Percentiles rank a stretch among this genome's conserved stretches.
Evolutionary conservation across 2,113 vertebrate genomes (phyloP).

Genomic region (Anarrhichthys ocellatus): DNA sequence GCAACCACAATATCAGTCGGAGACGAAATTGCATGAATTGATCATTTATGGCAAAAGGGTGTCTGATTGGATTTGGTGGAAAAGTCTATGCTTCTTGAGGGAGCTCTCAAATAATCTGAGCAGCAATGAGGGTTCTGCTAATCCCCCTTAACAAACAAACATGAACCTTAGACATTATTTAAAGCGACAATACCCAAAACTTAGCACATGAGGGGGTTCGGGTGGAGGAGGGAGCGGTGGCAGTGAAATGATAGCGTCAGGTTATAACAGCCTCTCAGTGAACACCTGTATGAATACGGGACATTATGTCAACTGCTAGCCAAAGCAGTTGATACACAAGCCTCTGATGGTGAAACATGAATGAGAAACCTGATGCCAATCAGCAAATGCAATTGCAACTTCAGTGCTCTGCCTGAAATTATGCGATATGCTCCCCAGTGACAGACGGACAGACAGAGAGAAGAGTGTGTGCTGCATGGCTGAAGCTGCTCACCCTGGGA

Average conservation of each 20-base stretch:
- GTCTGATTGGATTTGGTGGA: background rate
- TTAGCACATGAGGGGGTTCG: background rate
- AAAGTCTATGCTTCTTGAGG: background rate
- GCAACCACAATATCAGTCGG: background rate
- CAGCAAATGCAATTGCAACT: background rate
- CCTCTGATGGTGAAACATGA: background rate
- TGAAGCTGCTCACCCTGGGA: slow-evolving; percentile 70
- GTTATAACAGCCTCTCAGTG: background rate
- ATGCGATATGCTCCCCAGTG: background rate
- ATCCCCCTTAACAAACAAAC: background rate
- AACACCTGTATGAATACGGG: background rate
- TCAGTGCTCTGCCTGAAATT: background rate
- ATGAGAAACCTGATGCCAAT: background rate
- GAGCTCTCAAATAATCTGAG: background rate
- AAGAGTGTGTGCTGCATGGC: slow-evolving; percentile 52
- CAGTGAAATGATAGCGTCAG: background rate
- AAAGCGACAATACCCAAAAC: background rate
- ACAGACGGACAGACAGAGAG: background rate
- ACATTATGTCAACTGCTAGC: background rate
- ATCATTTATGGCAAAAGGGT: background rate
- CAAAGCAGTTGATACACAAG: background rate
- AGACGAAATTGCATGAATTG: background rate
- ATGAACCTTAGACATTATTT: too few species aligned
- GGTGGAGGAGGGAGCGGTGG: too few species aligned
- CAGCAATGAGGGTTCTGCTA: background rate